Evolutionary conservation across 2,797 vertebrate genomes (phyloP), one percentile per base, ranked within the genome.

Genomic region (Hoplostethus mediterraneus): DNA sequence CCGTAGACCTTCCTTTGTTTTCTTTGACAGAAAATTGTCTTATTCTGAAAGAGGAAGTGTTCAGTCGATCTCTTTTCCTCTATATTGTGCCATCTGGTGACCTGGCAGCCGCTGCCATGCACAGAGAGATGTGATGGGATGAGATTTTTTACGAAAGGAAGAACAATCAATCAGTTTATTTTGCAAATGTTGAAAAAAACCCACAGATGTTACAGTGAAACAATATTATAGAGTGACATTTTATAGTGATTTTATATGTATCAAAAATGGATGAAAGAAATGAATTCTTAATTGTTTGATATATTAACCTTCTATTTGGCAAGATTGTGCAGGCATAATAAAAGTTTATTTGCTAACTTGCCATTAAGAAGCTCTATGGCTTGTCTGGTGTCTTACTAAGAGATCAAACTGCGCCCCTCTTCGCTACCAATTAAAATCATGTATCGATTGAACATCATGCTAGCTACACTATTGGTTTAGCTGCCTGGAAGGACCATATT

Each of bases 161-260:
- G 52, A 54, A 58, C 21, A 42, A 62, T 51, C 65, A 31, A 57
- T 71, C 63, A 5, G n/a, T 77, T 81, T 61, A 66, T 82, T 80
- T 76, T 86, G 77, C 80, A 87, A 90, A 89, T 81, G 86, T 87
- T 86, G 63, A 71, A 75, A 73, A 83, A 74, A 49, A 21, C 21
- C 21, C 76, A 75, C 63, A 59, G 67, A 52, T 59, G 54, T 82
- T 87, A 71, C 62, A 71, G 61, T 75, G 82, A 81, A 79, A 55
- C 75, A 73, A 72, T 83, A 84, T 84, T 87, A 84, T 72, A 87
- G 87, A 88, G 90, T 91, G 87, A 87, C 72, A 84, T 93, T 94
- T 94, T 94, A 84, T 94, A 93, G 93, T 90, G 84, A 89, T 94
- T 94, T 94, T 94, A 63, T 94, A 93, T 93, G 85, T 86, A 91